Conservation (phyloP, 1,140 invertebrate species). For the Hermetia illucens region DNA sequence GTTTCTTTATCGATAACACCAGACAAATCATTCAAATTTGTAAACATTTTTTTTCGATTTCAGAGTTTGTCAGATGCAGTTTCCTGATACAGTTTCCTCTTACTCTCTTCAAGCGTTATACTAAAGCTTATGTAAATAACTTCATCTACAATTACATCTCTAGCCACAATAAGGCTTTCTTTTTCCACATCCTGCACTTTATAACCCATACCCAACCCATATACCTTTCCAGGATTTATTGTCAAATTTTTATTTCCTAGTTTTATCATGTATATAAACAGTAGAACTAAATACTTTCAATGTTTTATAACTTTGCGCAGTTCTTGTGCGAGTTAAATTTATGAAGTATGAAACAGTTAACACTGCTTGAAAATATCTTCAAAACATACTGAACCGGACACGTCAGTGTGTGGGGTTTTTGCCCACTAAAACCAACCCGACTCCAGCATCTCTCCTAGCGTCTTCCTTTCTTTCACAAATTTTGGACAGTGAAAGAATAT, state of each 20-base stretch:
- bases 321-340: no score
- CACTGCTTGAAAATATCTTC: no score
- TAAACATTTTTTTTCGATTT: slow-evolving; percentile 11
- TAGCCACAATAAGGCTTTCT: slow-evolving; percentile 20
- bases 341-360: no score
- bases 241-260: slow-evolving; percentile 28
- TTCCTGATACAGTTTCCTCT: slow-evolving; percentile 10
- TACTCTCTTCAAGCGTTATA: slow-evolving; percentile 8
- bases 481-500: no score
- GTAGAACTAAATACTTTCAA: slow-evolving; percentile 34
- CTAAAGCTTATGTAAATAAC: slow-evolving; percentile 21
- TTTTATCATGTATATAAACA: slow-evolving; percentile 30
- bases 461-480: no score
- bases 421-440: no score
- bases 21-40: slow-evolving; percentile 3
- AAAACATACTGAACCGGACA: no score
- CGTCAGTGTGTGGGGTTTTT: no score
- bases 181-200: slow-evolving; percentile 24
- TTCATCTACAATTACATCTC: slow-evolving; percentile 31
- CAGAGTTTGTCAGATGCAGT: slow-evolving; percentile 8
- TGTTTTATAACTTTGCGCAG: no score
- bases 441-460: no score
- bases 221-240: slow-evolving; percentile 28
- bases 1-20: neutral
- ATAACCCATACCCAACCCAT: slow-evolving; percentile 30